These are phyloP conservation scores for Drosophila yakuba DNA, from an alignment of 1,140 invertebrate species.

Conservation along the genomic window DNA sequence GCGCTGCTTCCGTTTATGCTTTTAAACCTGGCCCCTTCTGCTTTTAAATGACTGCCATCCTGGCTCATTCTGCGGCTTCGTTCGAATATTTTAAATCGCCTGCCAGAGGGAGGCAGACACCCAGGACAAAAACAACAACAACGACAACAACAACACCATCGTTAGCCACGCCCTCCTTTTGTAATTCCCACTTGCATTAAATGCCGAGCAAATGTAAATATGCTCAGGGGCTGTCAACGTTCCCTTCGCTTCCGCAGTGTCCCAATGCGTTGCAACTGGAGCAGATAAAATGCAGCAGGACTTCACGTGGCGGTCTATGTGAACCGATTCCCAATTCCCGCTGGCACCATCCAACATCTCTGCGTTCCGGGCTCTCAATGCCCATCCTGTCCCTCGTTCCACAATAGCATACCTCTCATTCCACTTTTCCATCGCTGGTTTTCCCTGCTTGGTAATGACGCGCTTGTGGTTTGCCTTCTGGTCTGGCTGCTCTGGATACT, in stretches of 20 bases:
- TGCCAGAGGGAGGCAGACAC: conserved; percentile 20
- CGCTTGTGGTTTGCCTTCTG: conserved; percentile 55
- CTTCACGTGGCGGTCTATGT: conserved; percentile 54
- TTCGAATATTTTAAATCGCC: conserved; percentile 68
- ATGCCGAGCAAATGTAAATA: conserved; percentile 79
- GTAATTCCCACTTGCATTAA: conserved; percentile 82
- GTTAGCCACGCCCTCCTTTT: conserved; percentile 39
- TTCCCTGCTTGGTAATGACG: conserved; percentile 51
- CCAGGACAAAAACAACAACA: conserved; percentile 1
- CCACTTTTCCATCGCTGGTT: conserved; percentile 21
- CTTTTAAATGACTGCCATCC: conserved; percentile 26
- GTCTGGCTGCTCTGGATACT: conserved; percentile 13
- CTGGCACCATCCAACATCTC: conserved; percentile 14
- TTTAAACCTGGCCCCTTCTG: conserved; percentile 17
- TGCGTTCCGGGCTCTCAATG: conserved; percentile 10
- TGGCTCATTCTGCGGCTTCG: conserved; percentile 1
- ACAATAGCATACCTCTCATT: not conserved
- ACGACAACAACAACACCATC: conserved; percentile 7
- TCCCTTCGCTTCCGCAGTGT: not conserved
- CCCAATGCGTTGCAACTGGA: conserved; percentile 62
- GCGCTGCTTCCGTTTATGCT: conserved; percentile 32
- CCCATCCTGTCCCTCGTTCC: not conserved
- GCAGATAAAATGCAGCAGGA: conserved; percentile 75
- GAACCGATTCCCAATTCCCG: conserved; percentile 52
- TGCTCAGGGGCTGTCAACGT: conserved; percentile 38